These are phyloP conservation scores for Candidula unifasciata DNA, from an alignment of 2,888 invertebrate species.

Conservation along the genomic window DNA sequence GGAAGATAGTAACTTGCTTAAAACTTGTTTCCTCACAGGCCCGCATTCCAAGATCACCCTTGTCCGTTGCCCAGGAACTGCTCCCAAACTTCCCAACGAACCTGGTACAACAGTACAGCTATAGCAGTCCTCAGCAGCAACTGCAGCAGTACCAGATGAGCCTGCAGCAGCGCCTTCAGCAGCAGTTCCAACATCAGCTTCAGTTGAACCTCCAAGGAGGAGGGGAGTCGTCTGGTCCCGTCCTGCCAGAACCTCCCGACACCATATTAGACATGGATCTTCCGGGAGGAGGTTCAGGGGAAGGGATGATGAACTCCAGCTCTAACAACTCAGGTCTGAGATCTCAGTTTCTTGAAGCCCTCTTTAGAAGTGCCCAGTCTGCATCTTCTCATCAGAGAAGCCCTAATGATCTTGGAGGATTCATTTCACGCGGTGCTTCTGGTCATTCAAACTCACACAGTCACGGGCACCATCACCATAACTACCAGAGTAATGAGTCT, in stretches of 20 bases:
- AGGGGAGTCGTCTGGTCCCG: slow-evolving; percentile 26
- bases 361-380: slow-evolving; percentile 40
- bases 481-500: slow-evolving; percentile 12
- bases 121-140: slow-evolving; percentile 33
- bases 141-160: slow-evolving; percentile 42
- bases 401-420: background rate
- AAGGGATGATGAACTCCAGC: slow-evolving; percentile 4
- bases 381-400: slow-evolving; percentile 31
- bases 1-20: background rate
- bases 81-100: slow-evolving; percentile 54
- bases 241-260: slow-evolving; percentile 49
- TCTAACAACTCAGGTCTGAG: background rate
- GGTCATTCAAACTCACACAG: slow-evolving; percentile 2
- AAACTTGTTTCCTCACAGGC: slow-evolving; percentile 41
- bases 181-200: slow-evolving; percentile 49
- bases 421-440: background rate
- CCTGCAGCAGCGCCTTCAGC: slow-evolving; percentile 48
- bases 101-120: slow-evolving; percentile 29
- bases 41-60: slow-evolving; percentile 53
- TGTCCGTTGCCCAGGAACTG: slow-evolving; percentile 54
- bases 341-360: slow-evolving; percentile 24
- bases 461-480: slow-evolving; percentile 51
- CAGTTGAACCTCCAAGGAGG: slow-evolving; percentile 48
- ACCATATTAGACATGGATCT: slow-evolving; percentile 45
- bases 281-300: slow-evolving; percentile 22